phyloP scores from a whole-genome alignment of 2,888 invertebrate species.

The Latrodectus elegans region DNA sequence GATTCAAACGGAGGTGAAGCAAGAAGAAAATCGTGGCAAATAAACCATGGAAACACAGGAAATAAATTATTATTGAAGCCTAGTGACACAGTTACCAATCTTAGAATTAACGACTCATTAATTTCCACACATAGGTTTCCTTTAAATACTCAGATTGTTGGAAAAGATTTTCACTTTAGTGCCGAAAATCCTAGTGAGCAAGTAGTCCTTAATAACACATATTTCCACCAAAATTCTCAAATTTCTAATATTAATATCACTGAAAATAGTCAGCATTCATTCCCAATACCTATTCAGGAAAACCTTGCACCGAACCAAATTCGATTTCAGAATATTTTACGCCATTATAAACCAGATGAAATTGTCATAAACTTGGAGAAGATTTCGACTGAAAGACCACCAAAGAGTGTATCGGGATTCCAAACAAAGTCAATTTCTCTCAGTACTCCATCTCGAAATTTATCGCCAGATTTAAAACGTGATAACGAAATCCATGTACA shows the following conservation, averaged over 20 bases:
- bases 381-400: slow-evolving; percentile 24
- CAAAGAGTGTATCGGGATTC: slow-evolving; percentile 1
- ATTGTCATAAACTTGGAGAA: slow-evolving; percentile 53
- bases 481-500: too few relatives aligned
- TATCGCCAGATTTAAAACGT: not conserved
- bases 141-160: too few relatives aligned
- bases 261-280: not conserved
- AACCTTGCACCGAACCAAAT: not conserved
- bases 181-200: not conserved
- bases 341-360: slow-evolving; percentile 51
- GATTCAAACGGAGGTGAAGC: too few relatives aligned
- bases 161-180: not conserved
- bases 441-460: not conserved
- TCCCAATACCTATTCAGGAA: slow-evolving; percentile 1
- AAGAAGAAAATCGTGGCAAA: too few relatives aligned
- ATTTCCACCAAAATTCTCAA: not conserved
- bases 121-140: not conserved
- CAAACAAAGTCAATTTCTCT: not conserved
- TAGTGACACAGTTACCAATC: not conserved
- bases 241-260: not conserved
- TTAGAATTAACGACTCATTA: not conserved
- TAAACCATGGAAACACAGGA: not conserved
- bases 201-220: not conserved
- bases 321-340: slow-evolving; percentile 25
- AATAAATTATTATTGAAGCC: not conserved